Evolutionary conservation across 2,113 vertebrate species (phyloP).

Genomic region (Nothobranchius kuhntae): DNA sequence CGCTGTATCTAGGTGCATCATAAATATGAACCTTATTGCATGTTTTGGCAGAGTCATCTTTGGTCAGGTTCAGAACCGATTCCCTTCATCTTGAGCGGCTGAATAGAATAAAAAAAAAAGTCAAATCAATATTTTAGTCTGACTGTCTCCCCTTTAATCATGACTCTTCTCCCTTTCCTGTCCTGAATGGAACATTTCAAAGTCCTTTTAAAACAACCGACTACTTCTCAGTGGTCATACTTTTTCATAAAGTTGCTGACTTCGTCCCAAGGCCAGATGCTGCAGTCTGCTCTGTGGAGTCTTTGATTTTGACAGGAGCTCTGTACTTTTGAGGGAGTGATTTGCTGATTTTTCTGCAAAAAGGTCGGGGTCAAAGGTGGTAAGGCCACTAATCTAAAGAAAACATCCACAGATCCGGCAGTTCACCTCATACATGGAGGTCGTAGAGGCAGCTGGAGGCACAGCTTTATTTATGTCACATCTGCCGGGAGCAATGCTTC

Average conservation of each 20-base stretch:
- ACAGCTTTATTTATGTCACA: background rate
- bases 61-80: background rate
- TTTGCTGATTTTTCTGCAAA: constrained; percentile 1
- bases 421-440: background rate
- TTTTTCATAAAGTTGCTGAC: background rate
- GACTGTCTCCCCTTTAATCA: background rate
- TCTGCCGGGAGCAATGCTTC: background rate
- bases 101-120: background rate
- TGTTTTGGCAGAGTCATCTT: background rate
- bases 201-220: background rate
- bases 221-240: background rate
- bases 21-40: background rate
- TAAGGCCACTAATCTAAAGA: constrained; percentile 4
- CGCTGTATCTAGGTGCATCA: background rate
- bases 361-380: constrained; percentile 7
- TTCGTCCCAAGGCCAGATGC: background rate
- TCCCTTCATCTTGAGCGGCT: background rate
- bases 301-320: background rate
- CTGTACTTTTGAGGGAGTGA: background rate
- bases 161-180: background rate
- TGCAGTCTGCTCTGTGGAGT: background rate
- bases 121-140: background rate
- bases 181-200: background rate
- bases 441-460: background rate
- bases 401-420: background rate